Evolutionary conservation across 2,888 invertebrate genomes (phyloP).

Genomic region (Ophion ellenae): DNA sequence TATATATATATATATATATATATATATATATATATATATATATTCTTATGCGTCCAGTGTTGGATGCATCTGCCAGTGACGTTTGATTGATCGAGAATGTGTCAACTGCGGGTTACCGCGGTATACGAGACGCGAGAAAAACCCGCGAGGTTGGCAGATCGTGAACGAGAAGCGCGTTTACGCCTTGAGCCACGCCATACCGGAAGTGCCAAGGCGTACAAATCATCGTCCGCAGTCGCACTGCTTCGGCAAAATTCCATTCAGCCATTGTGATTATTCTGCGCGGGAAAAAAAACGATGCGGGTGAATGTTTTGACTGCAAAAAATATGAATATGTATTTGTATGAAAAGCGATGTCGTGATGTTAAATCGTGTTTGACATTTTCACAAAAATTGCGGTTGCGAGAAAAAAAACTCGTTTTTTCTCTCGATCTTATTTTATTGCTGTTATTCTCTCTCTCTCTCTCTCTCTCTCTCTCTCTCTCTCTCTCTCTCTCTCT

Average conservation of each 20-base stretch:
- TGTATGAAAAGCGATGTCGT: too few species aligned
- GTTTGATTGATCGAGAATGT: constrained; percentile 82
- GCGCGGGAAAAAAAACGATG: background rate
- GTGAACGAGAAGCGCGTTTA: constrained; percentile 68
- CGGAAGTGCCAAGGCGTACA: constrained; percentile 23
- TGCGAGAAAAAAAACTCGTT: background rate
- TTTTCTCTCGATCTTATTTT: constrained; percentile 13
- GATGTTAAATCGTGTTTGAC: too few species aligned
- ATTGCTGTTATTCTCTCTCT: constrained; percentile 3
- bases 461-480: too few species aligned
- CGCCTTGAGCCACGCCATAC: constrained; percentile 68
- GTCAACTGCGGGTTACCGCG: constrained; percentile 80
- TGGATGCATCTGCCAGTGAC: constrained; percentile 79
- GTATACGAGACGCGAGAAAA: constrained; percentile 29
- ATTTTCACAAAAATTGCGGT: constrained; percentile 7
- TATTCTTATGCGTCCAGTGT: constrained; percentile 25
- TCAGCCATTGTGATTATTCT: background rate
- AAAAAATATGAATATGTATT: background rate
- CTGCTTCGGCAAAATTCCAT: constrained; percentile 18
- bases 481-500: too few species aligned
- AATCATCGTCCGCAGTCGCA: constrained; percentile 7
- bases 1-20: too few species aligned
- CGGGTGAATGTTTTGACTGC: too few species aligned
- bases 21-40: background rate
- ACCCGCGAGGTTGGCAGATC: constrained; percentile 21